phyloP scores from a whole-genome alignment of 2,113 vertebrate genomes.

The Tonatia bakeri region DNA sequence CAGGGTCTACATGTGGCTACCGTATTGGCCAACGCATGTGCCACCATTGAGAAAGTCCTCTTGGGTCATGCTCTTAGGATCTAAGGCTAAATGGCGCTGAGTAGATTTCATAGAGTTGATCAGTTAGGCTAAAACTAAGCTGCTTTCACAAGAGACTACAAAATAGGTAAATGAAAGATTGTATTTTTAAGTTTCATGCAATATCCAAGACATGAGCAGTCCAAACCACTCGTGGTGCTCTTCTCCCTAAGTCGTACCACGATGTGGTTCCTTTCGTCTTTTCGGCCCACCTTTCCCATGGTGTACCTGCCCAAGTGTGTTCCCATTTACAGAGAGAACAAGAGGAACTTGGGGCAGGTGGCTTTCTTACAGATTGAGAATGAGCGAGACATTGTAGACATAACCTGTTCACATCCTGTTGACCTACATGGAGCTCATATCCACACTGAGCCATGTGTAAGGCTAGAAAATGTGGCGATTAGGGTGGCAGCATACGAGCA shows the following conservation, averaged over 20 bases:
- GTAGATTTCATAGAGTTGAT: not conserved
- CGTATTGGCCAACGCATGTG: not conserved
- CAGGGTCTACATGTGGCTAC: not conserved
- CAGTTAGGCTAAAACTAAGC: not conserved
- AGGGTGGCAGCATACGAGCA: not conserved
- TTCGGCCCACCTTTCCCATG: not conserved
- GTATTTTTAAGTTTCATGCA: not conserved
- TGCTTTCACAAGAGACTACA: not conserved
- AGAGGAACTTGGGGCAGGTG: not conserved
- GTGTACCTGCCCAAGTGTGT: accelerated
- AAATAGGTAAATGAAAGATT: not conserved
- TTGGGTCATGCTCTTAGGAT: too few relatives aligned
- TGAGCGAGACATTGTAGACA: not conserved
- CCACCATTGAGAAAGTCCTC: not conserved
- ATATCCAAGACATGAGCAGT: not conserved
- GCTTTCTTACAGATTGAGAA: not conserved
- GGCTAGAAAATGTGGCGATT: not conserved
- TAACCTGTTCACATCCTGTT: not conserved
- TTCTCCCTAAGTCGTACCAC: not conserved
- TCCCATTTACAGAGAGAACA: not conserved
- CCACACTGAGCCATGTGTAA: not conserved
- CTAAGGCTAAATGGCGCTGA: not conserved
- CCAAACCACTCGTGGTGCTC: not conserved
- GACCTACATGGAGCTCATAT: not conserved
- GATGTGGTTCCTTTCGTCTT: not conserved